Base-by-base conservation (phyloP, 2,888 invertebrate genomes). In the Mimumesa dahlbomi region DNA sequence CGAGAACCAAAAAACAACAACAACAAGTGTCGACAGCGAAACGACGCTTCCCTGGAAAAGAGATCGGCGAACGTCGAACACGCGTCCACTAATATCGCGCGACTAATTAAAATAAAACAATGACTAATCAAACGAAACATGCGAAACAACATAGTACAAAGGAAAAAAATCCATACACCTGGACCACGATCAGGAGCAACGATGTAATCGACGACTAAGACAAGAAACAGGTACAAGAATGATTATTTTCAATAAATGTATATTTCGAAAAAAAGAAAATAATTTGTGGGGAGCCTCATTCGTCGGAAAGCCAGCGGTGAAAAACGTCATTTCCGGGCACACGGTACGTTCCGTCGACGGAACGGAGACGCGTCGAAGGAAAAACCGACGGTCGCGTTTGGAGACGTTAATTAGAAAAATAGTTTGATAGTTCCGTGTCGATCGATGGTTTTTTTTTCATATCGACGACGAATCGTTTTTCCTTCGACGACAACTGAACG, bases 171-270 rank as follows among this genome's bases (percentile, higher is more conserved):
- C 31, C 50, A 36, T 63, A 58, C 48, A 57, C 59, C 59, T 63
- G 77, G 67, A 40, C 63, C 50, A 53, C 62, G 52, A 76, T 53
- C 65, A 70, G 78, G 74, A 76, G 76, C 76, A 70, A 76, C 75
- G 74, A 76, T 67, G 61, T 61, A 67, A 63, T 19, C 67, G 67
- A 68, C 75, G 71, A 78, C 64, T 71, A 75, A 75, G 77, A 76
- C 73, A 73, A 81, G 61, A 67, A 71, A 69, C 59, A 69, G 73
- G 79, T 67, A 61, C 76, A 75, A 49, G 65, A 59, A 75, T 62
- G 64, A 78, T 77, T 58, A 77, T 77, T 77, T 77, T 78, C 79
- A 77, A 77, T 77, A 77, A 77, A 77, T 71, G 79, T 78, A 57
- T 77, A 75, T 68, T 77, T 77, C 71, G 78, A 78, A 61, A 58